These are phyloP conservation scores for Bergia puertoricense DNA, from an alignment of 92 coral and sea anemone genomes.

Conservation along the genomic window DNA sequence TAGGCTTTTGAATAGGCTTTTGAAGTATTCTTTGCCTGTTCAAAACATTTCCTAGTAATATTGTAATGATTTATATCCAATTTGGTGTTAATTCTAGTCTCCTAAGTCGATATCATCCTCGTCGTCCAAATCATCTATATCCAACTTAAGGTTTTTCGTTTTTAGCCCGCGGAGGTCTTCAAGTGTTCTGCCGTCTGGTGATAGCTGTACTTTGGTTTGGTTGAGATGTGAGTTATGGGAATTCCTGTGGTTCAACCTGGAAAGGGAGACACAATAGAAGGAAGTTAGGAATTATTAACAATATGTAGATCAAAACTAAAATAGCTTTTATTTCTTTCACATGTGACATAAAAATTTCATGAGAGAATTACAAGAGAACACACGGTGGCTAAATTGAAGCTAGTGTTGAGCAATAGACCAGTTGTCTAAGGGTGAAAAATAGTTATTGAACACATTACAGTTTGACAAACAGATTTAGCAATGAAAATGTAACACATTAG, in stretches of 20 bases:
- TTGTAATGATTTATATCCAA: conserved; percentile 9
- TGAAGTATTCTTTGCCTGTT: conserved; percentile 18
- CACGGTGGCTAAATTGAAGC: background rate
- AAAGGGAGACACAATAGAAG: conserved; percentile 19
- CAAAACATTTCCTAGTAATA: background rate
- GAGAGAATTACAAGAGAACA: conserved; percentile 23
- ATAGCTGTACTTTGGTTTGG: conserved; percentile 72
- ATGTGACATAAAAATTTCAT: conserved; percentile 42
- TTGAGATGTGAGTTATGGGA: conserved; percentile 54
- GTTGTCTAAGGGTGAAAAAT: conserved; percentile 1
- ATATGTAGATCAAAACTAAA: background rate
- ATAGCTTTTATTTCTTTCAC: background rate
- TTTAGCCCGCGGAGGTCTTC: conserved; percentile 98
- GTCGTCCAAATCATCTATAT: conserved; percentile 61
- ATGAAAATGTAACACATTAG: conserved; percentile 19
- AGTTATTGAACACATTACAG: background rate
- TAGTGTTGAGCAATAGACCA: background rate
- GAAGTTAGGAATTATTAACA: conserved; percentile 46
- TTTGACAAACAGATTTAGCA: background rate
- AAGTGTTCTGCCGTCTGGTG: conserved; percentile 81
- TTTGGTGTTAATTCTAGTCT: conserved; percentile 24
- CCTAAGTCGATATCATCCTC: conserved; percentile 55
- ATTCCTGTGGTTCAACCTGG: conserved; percentile 65
- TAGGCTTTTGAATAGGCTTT: conserved; percentile 8
- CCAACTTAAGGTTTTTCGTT: conserved; percentile 65